Evolutionary conservation across 1,140 invertebrate genomes (phyloP).

Genomic region (Paraescarpia echinospica): DNA sequence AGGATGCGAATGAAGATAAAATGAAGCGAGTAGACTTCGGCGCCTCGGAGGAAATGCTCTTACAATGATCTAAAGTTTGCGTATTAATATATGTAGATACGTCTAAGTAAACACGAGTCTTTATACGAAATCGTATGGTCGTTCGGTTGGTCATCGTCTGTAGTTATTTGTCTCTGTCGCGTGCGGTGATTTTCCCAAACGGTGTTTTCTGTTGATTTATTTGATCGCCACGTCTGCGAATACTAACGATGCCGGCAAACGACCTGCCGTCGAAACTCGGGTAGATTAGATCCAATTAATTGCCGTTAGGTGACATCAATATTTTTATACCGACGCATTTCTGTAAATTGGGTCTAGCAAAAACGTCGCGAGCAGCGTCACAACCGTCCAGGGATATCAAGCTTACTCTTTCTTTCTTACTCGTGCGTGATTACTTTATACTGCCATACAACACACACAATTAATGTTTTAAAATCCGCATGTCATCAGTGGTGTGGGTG

Average conservation of each 20-base stretch:
- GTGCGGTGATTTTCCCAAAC: background rate
- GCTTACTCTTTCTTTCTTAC: background rate
- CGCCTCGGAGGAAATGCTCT: too few relatives aligned
- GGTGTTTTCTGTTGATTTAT: background rate
- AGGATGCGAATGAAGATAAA: too few relatives aligned
- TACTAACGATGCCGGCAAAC: background rate
- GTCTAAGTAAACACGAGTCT: background rate
- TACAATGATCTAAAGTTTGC: too few relatives aligned
- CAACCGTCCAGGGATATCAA: background rate
- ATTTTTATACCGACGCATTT: background rate
- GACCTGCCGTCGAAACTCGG: background rate
- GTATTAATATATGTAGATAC: background rate
- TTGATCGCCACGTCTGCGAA: background rate
- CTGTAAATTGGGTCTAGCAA: background rate
- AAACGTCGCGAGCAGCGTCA: background rate
- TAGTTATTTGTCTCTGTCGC: background rate
- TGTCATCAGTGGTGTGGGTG: background rate
- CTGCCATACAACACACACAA: too few relatives aligned
- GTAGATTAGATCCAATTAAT: constrained; percentile 6
- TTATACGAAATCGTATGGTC: background rate
- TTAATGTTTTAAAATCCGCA: background rate
- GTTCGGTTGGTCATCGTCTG: background rate
- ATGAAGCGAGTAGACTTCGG: too few relatives aligned
- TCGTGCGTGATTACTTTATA: background rate
- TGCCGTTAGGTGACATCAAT: background rate